Percentiles rank a stretch among this genome's conserved stretches.
Evolutionary conservation across 2,113 vertebrate genomes (phyloP).

Genomic region (Furnarius figulus): DNA sequence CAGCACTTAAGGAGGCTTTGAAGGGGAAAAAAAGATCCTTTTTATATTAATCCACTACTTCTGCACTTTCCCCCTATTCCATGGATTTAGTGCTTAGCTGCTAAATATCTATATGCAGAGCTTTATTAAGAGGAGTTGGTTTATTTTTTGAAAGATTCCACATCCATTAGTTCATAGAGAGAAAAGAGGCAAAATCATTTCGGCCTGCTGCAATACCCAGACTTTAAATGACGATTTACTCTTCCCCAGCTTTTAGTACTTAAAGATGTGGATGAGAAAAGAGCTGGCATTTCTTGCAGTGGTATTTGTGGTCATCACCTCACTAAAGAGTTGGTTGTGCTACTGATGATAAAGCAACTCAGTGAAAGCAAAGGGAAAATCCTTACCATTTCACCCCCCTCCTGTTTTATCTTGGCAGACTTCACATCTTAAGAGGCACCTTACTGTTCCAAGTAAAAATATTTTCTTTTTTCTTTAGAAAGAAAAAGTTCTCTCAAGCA

Average conservation of each 20-base stretch:
- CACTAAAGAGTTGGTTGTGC: neutral
- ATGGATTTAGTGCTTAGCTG: slow-evolving; percentile 64
- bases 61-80: slow-evolving; percentile 32
- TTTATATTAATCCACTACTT: slow-evolving; percentile 67
- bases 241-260: neutral
- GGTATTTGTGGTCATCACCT: neutral
- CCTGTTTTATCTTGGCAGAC: neutral
- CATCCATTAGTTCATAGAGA: slow-evolving; percentile 36
- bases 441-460: slow-evolving; percentile 44
- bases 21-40: slow-evolving; percentile 60
- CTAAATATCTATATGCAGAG: slow-evolving; percentile 55
- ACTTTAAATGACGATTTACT: neutral
- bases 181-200: slow-evolving; percentile 32
- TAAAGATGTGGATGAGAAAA: neutral
- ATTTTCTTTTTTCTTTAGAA: slow-evolving; percentile 25
- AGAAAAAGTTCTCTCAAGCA: slow-evolving; percentile 35
- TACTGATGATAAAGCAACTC: neutral
- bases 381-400: neutral
- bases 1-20: slow-evolving; percentile 67
- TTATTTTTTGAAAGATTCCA: slow-evolving; percentile 55
- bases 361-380: slow-evolving; percentile 7
- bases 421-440: slow-evolving; percentile 24
- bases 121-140: slow-evolving; percentile 54
- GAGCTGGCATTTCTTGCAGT: neutral
- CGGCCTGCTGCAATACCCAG: neutral